Percentiles rank a stretch among this genome's conserved stretches.
phyloP scores from a whole-genome alignment of 2,113 vertebrate genomes.

The Hippopotamus amphibius region DNA sequence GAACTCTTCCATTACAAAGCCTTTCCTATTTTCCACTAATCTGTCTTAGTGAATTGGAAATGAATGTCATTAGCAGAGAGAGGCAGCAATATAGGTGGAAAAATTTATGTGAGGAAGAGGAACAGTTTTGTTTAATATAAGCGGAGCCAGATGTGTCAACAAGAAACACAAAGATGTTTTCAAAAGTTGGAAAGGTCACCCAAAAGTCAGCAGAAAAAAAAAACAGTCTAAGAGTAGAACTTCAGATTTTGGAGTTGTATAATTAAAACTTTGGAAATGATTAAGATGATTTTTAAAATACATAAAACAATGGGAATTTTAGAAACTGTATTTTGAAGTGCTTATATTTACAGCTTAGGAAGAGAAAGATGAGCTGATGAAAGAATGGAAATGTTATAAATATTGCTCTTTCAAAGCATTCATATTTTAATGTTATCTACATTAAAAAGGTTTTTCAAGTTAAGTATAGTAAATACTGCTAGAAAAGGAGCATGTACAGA shows the following conservation, averaged over 20 bases:
- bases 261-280: slow-evolving; percentile 27
- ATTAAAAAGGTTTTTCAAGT: background rate
- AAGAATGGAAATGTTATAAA: slow-evolving; percentile 36
- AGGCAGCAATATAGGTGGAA: background rate
- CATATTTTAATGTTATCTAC: background rate
- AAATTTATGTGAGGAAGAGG: background rate
- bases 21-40: background rate
- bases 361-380: background rate
- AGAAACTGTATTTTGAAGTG: background rate
- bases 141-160: background rate
- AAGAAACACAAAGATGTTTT: background rate
- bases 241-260: background rate
- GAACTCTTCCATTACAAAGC: background rate
- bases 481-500: background rate
- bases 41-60: background rate
- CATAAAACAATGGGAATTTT: background rate
- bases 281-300: slow-evolving; percentile 27
- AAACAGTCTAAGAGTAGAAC: background rate
- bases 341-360: background rate
- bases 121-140: background rate
- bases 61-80: background rate
- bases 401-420: background rate
- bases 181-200: background rate
- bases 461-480: background rate
- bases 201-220: background rate